Evolutionary conservation across 2,797 vertebrate species (phyloP).

Genomic region (Rallus crepitans): DNA sequence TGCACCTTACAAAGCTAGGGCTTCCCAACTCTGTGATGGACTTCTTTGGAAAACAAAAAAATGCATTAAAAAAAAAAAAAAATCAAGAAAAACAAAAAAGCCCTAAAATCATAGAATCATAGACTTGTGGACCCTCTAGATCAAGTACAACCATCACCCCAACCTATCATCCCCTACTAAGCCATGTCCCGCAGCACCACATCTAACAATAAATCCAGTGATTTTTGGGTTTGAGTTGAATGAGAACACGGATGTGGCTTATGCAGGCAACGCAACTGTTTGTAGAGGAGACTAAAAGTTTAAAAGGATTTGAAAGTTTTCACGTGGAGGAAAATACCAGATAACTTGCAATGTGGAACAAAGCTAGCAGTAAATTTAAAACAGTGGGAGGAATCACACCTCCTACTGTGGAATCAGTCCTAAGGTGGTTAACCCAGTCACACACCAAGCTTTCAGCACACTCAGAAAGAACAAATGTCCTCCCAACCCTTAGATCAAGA

Average conservation of each 20-base stretch:
- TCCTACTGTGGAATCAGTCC: background rate
- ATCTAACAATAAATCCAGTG: no score
- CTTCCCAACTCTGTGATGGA: background rate
- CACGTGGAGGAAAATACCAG: background rate
- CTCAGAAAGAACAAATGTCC: constrained; percentile 4
- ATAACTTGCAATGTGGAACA: background rate
- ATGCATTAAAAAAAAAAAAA: no score
- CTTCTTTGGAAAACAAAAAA: no score
- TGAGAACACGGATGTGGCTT: background rate
- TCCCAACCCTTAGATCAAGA: background rate
- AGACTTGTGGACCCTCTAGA: no score
- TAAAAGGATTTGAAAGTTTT: background rate
- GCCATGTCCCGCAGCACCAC: no score
- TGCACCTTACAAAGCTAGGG: background rate
- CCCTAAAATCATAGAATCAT: no score
- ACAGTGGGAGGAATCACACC: background rate
- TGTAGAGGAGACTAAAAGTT: background rate
- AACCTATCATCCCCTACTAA: no score
- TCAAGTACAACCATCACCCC: no score
- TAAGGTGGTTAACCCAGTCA: background rate
- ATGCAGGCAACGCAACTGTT: rapidly evolving
- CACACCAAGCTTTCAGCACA: constrained; percentile 10
- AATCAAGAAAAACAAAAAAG: no score
- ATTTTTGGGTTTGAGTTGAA: background rate
- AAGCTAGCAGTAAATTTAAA: constrained; percentile 8